phyloP scores from a whole-genome alignment of 1,140 invertebrate species.

The Andricus grossulariae region DNA sequence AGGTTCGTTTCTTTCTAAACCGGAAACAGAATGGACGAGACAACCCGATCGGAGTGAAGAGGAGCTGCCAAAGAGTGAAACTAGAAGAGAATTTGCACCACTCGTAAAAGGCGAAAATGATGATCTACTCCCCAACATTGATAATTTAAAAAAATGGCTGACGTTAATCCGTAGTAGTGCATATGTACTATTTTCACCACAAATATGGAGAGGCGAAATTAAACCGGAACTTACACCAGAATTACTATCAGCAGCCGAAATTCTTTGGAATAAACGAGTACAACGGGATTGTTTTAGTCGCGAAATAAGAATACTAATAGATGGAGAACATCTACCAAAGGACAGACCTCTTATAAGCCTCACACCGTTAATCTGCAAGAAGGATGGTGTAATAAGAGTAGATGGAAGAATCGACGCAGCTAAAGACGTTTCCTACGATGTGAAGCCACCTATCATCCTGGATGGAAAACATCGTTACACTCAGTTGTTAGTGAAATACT shows the following conservation, averaged over 20 bases:
- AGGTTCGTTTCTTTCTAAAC: slow-evolving; percentile 35
- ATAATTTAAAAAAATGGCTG: not conserved
- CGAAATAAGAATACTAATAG: not conserved
- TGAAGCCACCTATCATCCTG: no score
- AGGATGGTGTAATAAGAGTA: not conserved
- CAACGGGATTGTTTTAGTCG: not conserved
- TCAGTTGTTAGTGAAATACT: no score
- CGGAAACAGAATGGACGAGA: slow-evolving; percentile 36
- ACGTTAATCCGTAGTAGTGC: not conserved
- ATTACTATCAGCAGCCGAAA: not conserved
- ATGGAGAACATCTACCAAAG: not conserved
- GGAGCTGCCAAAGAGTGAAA: no score
- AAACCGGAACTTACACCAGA: not conserved
- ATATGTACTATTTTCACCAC: not conserved
- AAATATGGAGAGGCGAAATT: not conserved
- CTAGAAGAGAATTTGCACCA: not conserved
- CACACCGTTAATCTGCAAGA: not conserved
- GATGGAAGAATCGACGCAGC: no score
- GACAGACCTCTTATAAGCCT: not conserved
- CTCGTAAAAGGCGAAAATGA: not conserved
- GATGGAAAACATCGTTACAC: no score
- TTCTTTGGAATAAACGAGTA: not conserved
- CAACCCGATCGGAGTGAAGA: no score
- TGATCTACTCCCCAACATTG: not conserved
- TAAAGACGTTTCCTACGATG: no score